phyloP scores from a whole-genome alignment of 2,888 invertebrate species.

The Emmelina monodactyla region DNA sequence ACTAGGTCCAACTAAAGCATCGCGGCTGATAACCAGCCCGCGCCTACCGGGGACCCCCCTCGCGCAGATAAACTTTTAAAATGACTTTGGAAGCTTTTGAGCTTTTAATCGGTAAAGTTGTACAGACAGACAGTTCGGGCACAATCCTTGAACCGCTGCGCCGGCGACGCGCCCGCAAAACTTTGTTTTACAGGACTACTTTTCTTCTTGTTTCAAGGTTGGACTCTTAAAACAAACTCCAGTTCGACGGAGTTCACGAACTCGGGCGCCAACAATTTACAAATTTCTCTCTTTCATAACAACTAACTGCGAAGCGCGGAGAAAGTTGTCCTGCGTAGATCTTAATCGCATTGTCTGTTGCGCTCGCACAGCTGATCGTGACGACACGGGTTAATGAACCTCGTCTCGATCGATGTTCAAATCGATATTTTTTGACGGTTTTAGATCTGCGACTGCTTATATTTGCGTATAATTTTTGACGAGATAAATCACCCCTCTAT shows the following conservation, averaged over 20 bases:
- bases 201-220: slow-evolving; percentile 70
- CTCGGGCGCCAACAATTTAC: slow-evolving; percentile 69
- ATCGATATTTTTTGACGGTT: too few species aligned
- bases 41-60: slow-evolving; percentile 43
- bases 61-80: slow-evolving; percentile 69
- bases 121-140: slow-evolving; percentile 68
- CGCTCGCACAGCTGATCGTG: slow-evolving; percentile 64
- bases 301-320: slow-evolving; percentile 67
- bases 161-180: slow-evolving; percentile 68
- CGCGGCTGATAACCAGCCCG: slow-evolving; percentile 54
- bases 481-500: slow-evolving; percentile 33
- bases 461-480: neutral
- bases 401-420: too few species aligned
- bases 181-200: slow-evolving; percentile 70
- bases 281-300: slow-evolving; percentile 69
- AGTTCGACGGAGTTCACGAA: slow-evolving; percentile 68
- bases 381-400: slow-evolving; percentile 51
- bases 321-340: slow-evolving; percentile 69
- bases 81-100: slow-evolving; percentile 69
- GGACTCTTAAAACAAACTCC: slow-evolving; percentile 69
- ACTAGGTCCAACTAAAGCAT: slow-evolving; percentile 63
- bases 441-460: neutral
- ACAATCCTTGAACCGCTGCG: slow-evolving; percentile 69
- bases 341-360: slow-evolving; percentile 68
- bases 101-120: slow-evolving; percentile 69